Evolutionary conservation across 1,140 invertebrate genomes (phyloP).

Genomic region (Magallana gigas): DNA sequence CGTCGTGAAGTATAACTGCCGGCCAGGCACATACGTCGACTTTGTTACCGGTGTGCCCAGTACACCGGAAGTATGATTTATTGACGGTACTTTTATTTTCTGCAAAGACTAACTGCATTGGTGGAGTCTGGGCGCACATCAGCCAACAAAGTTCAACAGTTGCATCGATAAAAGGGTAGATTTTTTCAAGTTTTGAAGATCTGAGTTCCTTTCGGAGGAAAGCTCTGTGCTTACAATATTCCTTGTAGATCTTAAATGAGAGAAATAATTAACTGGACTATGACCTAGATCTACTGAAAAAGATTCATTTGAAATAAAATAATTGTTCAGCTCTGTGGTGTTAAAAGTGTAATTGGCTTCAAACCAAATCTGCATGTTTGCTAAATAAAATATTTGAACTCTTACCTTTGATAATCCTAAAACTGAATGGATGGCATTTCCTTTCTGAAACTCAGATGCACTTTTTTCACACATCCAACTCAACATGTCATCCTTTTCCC

Average conservation of each 20-base stretch:
- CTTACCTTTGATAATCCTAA: not conserved
- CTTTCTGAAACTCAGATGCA: slow-evolving; percentile 17
- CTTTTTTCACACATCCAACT: slow-evolving; percentile 31
- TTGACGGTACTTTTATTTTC: not conserved
- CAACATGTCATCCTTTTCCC: slow-evolving; percentile 2
- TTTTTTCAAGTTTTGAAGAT: not conserved
- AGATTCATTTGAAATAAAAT: no score
- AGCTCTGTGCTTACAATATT: slow-evolving; percentile 4
- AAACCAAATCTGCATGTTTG: no score
- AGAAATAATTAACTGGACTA: no score
- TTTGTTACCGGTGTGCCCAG: not conserved
- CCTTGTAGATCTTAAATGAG: not conserved
- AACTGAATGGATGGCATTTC: slow-evolving; percentile 13
- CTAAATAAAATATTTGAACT: no score
- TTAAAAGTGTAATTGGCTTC: no score
- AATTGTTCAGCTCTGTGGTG: no score
- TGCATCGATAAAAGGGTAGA: not conserved
- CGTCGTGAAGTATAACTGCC: slow-evolving; percentile 3
- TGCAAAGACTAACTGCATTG: slow-evolving; percentile 21
- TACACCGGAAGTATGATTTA: not conserved
- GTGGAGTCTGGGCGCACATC: slow-evolving; percentile 28
- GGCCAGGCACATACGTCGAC: slow-evolving; percentile 36
- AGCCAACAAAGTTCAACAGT: slow-evolving; percentile 7
- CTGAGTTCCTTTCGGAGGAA: not conserved
- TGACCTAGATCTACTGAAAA: no score